A percentile compares a stretch with the other conserved stretches of the same genome.
These are phyloP conservation scores for Reinhardtius hippoglossoides DNA, from an alignment of 2,113 vertebrate species.

Conservation along the genomic window DNA sequence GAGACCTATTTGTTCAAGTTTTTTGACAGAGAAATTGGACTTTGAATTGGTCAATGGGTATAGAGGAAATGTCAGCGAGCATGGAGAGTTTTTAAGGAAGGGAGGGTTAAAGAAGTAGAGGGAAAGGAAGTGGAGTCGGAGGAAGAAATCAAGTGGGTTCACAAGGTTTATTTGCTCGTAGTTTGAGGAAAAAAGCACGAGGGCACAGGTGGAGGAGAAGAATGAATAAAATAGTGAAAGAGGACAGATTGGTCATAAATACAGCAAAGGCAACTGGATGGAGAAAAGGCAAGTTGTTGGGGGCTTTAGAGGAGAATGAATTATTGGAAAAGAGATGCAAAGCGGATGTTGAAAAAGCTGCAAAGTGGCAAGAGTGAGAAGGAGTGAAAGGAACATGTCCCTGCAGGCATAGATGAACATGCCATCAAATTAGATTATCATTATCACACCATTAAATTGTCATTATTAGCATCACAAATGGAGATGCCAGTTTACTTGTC, in stretches of 20 bases:
- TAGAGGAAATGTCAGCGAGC: slow-evolving; percentile 8
- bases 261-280: slow-evolving; percentile 31
- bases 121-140: slow-evolving; percentile 13
- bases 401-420: slow-evolving; percentile 60
- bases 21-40: slow-evolving; percentile 42
- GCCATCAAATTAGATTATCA: slow-evolving; percentile 72
- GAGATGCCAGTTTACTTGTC: slow-evolving; percentile 66
- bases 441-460: slow-evolving; percentile 77
- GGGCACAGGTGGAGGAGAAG: not conserved
- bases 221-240: slow-evolving; percentile 30
- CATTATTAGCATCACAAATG: slow-evolving; percentile 69
- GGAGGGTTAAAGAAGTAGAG: slow-evolving; percentile 28
- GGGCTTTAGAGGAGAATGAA: slow-evolving; percentile 38
- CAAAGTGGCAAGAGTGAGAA: slow-evolving; percentile 1
- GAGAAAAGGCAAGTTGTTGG: slow-evolving; percentile 37
- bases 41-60: slow-evolving; percentile 39
- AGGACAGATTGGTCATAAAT: slow-evolving; percentile 38
- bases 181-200: slow-evolving; percentile 15
- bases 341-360: slow-evolving; percentile 19
- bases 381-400: slow-evolving; percentile 30
- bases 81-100: slow-evolving; percentile 11
- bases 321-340: slow-evolving; percentile 20
- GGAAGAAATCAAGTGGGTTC: slow-evolving; percentile 42
- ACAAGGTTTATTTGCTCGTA: slow-evolving; percentile 39
- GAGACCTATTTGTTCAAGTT: slow-evolving; percentile 47